Base-by-base conservation (phyloP, 2,797 vertebrate species). In the Enoplosus armatus region DNA sequence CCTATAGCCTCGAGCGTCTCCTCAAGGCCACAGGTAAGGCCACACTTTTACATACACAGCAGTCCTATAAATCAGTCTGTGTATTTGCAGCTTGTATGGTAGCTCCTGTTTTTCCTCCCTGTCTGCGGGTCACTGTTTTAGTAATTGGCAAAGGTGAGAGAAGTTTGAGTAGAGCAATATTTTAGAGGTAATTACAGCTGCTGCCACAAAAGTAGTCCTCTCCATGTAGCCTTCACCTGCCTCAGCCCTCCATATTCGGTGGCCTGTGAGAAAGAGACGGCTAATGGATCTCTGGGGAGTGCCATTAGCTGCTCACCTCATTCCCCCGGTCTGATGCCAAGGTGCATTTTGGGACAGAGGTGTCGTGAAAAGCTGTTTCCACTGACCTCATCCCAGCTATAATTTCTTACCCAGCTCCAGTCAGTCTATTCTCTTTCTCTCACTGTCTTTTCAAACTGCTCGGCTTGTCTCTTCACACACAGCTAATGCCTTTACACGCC, bases 21-120 rank as follows among this genome's bases (percentile, higher is more conserved):
- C 51, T 86, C 95, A 41, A 91, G 94, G 91, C 93, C 94, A 82
- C 94, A 95, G 95, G 95, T 96, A 85, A 93, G 92, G 61, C 2
- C 50, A 24, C 61, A 39, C 29, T 15, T 45, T 10, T 5, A 54
- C 6, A 54, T 7, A 16, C 11, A 37, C 55, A 43, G 7, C 24
- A 61, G 0, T 43, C 26, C 64, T 71, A 7, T 31, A 16, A 69
- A 47, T 51, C n/a, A 27, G n/a, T 55, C 37, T 62, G 55, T 22
- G 33, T 43, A 6, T 73, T 10, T 47, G 45, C 31, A 66, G 56
- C 55, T 64, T 45, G 1, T n/a, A 0, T 26, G 14, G 33, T 50
- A n/a, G 51, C 24, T 14, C 7, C 22, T 27, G 18, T 39, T 67
- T 59, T 71, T 18, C 29, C 35, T 43, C 10, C 10, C 53, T 47